Evolutionary conservation across 2,888 invertebrate genomes (phyloP).

Genomic region (Sminthurides aquaticus): DNA sequence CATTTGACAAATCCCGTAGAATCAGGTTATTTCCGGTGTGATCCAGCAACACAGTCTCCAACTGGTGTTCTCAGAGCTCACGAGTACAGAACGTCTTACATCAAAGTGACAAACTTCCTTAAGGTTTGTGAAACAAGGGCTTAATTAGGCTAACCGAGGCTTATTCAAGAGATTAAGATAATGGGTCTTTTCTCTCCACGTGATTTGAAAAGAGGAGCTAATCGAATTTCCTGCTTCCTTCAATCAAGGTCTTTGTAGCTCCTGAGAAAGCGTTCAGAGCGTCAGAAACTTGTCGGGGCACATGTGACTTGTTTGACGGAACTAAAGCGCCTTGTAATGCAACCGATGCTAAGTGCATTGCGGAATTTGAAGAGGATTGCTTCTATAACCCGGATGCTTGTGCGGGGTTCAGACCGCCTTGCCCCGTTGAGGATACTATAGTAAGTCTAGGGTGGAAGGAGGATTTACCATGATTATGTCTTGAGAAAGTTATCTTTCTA

Average conservation of each 20-base stretch:
- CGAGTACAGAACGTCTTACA: constrained; percentile 14
- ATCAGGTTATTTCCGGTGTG: constrained; percentile 23
- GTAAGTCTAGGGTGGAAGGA: constrained; percentile 5
- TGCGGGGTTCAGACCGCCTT: constrained; percentile 18
- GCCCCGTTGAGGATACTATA: constrained; percentile 18
- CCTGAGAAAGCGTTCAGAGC: constrained; percentile 19
- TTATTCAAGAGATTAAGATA: background rate
- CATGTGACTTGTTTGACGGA: constrained; percentile 23
- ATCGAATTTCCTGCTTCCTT: too few species aligned
- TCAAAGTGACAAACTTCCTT: constrained; percentile 26
- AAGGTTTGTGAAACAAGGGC: constrained; percentile 5
- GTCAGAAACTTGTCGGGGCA: constrained; percentile 22
- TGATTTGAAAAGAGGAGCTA: too few species aligned
- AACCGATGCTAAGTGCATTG: constrained; percentile 20
- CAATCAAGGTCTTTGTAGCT: constrained; percentile 19
- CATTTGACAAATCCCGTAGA: constrained; percentile 9
- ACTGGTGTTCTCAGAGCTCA: constrained; percentile 8
- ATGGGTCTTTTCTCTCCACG: background rate
- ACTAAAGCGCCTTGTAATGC: constrained; percentile 14
- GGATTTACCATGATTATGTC: too few species aligned
- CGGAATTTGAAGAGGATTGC: constrained; percentile 21
- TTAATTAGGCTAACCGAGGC: too few species aligned
- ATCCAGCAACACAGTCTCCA: constrained; percentile 11
- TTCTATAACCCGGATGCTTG: constrained; percentile 6
- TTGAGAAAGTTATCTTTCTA: too few species aligned